Base-by-base conservation (phyloP, 2,888 invertebrate species). In the Leptinotarsa juncta region DNA sequence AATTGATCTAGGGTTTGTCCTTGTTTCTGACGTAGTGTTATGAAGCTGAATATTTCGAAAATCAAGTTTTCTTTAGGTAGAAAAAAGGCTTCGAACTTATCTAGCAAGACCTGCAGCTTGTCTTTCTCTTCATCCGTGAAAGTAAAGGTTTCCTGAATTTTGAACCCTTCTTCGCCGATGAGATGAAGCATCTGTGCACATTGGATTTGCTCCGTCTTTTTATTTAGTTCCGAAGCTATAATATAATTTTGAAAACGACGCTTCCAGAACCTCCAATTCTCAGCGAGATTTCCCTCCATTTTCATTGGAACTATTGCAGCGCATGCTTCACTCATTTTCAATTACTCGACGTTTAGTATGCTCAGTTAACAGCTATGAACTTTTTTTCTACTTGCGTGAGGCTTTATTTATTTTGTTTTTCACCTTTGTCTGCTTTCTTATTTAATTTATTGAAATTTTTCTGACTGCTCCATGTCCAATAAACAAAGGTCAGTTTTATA, bases 171-270 rank as follows among this genome's bases (percentile, higher is more conserved):
- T 26, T 82, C 81, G 0, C 81, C 81, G 12, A 83, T 80, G 23
- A 76, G 78, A 67, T 82, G 80, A 15, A 82, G 76, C 16, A 81
- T 49, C 65, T 81, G 80, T 3, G 81, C 79, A 73, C 80, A 80
- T 82, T 82, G 79, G 48, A 71, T 76, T 5, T 71, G 67, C 67
- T 80, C 80, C 3, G 73, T 32, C 68, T 82, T 81, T 50, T 81
- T 80, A 20, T 71, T 72, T n/a, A 78, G 15, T 70, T 82, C 82
- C 0, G 74, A 71, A 18, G 82, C 81, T 1, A 73, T 65, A n/a
- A 80, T 70, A 65, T 80, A 80, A 32, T 77, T 83, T 68, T 72
- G 71, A 49, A 78, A 81, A 42, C 80, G 65, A 20, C 50, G 23
- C 67, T 75, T 71, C 78, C 80, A 81, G 12, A 75, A 66, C 70